Evolutionary conservation across 2,888 invertebrate species (phyloP), one percentile per base, ranked within the genome.

Genomic region (Chorisops tibialis): DNA sequence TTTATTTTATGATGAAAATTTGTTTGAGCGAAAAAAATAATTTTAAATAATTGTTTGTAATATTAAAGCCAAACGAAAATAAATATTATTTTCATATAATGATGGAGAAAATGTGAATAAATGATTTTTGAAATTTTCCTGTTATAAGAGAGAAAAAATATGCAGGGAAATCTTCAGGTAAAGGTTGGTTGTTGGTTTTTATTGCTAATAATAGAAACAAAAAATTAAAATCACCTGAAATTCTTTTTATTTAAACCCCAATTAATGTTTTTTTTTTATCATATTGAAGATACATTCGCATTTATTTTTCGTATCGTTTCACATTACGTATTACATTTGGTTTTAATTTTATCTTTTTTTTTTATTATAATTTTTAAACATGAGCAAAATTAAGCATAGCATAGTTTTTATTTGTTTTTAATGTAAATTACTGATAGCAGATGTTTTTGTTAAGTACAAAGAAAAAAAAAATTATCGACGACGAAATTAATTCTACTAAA

Each of bases 141-240:
- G 61, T 52, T 59, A 51, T 52, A 43, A 56, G 51, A 51, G 43
- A 58, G 43, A 45, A 43, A 58, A 30, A 30, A 30, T 2, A 30
- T 30, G 30, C 30, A 30, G 30, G 30, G 9, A 30, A 30, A 30
- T 30, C 30, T 30, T 30, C 30, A 9, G 30, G 9, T 30, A 30
- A 54, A 22, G 48, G 59, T 45, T 50, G 19, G 14, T 35, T 56
- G 35, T 30, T 12, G 7, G 18, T 48, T 24, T 52, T 59, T 59
- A 9, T 21, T 21, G 35, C 41, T 48, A 54, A 54, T 24, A 64
- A 64, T 59, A 59, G 62, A 64, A 65, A 65, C 64, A 65, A 65
- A 62, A 65, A 65, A 65, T 65, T 65, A 60, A 62, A 62, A 50
- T 43, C 56, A 56, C 64, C 64, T 61, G 59, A 35, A 52, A 54